Evolutionary conservation across 2,888 invertebrate genomes (phyloP).

Genomic region (Eilema depressum): DNA sequence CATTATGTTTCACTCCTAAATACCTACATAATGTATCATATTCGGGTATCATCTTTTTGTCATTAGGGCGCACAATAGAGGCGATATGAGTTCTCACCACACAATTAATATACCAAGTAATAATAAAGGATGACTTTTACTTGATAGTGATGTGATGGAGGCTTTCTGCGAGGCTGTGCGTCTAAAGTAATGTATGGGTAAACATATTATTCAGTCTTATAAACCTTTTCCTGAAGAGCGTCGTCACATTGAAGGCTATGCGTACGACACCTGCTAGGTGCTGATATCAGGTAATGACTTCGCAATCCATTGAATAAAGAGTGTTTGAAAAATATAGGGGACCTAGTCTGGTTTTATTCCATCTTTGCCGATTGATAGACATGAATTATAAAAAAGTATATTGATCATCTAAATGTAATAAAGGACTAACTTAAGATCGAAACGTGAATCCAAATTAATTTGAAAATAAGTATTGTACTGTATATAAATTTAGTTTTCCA

Average conservation of each 20-base stretch:
- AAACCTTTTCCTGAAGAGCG: slow-evolving; percentile 33
- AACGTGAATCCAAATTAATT: not conserved
- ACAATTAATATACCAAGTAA: slow-evolving; percentile 70
- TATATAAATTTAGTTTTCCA: too few relatives aligned
- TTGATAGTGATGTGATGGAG: slow-evolving; percentile 44
- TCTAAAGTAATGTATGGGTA: slow-evolving; percentile 36
- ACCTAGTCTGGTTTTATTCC: not conserved
- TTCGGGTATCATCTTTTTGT: slow-evolving; percentile 60
- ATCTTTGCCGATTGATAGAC: too few relatives aligned
- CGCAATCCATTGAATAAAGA: not conserved
- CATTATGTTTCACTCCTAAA: slow-evolving; percentile 39
- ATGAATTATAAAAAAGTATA: too few relatives aligned
- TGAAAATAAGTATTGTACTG: not conserved
- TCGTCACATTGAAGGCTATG: not conserved
- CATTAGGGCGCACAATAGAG: slow-evolving; percentile 60
- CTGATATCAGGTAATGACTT: not conserved
- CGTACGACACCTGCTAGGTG: not conserved
- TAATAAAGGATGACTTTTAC: slow-evolving; percentile 74
- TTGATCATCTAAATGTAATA: not conserved
- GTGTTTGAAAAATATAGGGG: not conserved
- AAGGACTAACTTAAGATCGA: not conserved
- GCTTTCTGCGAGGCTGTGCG: slow-evolving; percentile 30
- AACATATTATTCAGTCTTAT: slow-evolving; percentile 57
- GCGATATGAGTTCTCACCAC: slow-evolving; percentile 63
- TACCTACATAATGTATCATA: slow-evolving; percentile 47